Evolutionary conservation across 2,888 invertebrate species (phyloP), one percentile per base, ranked within the genome.

Genomic region (Leucophenga montana): DNA sequence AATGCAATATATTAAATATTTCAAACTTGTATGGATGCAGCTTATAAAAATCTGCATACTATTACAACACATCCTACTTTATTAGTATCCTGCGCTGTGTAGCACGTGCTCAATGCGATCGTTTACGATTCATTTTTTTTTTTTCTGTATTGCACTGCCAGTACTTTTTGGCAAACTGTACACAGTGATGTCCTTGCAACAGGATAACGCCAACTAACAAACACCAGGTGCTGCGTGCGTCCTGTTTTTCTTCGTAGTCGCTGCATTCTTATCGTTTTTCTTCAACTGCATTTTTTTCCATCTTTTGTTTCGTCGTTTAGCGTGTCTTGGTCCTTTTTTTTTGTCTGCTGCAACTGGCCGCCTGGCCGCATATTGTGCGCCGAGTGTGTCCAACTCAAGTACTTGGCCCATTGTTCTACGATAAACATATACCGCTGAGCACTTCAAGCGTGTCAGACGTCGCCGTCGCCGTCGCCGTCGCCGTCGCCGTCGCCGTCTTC

Each of bases 161-260:
- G 50, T n/a, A 50, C 50, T 50, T 50, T 50, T 50, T 50, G 18
- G 50, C 50, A n/a, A 50, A 50, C 50, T 50, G 50, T 50, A 50
- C 50, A 50, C 50, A 14, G 46, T 6, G 46, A 27, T 46, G 46
- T 46, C 46, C 46, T 46, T 46, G 46, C 46, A n/a, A 39, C 39
- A 39, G 39, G 39, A 56, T 27, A 56, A 66, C 66, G 70, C 67
- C 71, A 77, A 75, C 69, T 27, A 66, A 69, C 75, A 73, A 77
- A 77, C 82, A 79, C 81, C 81, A 82, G 81, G 79, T 81, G 81
- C 71, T 81, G 74, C 75, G 73, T 78, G 67, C 61, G 72, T 75
- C 72, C 71, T 75, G 75, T 75, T 71, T 71, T 71, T 77, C 78
- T 73, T 74, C 78, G 73, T 50, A 50, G 18, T 18, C 54, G 22